These are phyloP conservation scores for Limnephilus rhombicus DNA, from an alignment of 2,888 invertebrate genomes.

Conservation along the genomic window DNA sequence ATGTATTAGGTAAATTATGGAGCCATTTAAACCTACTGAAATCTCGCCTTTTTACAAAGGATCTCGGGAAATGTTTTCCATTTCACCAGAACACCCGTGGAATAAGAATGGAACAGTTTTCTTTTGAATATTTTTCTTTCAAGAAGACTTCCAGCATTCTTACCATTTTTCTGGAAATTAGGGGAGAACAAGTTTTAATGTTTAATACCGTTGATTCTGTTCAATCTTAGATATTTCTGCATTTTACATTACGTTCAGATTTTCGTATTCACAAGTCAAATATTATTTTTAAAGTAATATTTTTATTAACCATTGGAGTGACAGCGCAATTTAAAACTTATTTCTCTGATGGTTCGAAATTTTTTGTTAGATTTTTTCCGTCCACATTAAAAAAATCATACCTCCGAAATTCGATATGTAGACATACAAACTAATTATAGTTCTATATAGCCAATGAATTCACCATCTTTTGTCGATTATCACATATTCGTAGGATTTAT, in stretches of 20 bases:
- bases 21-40: slow-evolving; percentile 40
- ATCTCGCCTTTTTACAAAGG: slow-evolving; percentile 38
- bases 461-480: no score
- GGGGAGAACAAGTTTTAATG: neutral
- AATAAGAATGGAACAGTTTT: slow-evolving; percentile 21
- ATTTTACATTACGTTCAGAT: neutral
- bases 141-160: neutral
- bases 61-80: slow-evolving; percentile 23
- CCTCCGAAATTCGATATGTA: no score
- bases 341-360: no score
- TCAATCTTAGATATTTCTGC: neutral
- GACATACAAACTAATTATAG: no score
- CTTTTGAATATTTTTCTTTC: neutral
- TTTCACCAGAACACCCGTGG: slow-evolving; percentile 24
- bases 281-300: no score
- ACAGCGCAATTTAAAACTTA: no score
- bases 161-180: neutral
- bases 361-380: no score
- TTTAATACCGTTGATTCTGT: neutral
- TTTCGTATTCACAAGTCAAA: neutral
- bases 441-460: no score
- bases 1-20: slow-evolving; percentile 30
- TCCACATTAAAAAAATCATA: no score
- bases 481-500: no score
- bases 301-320: no score